A percentile compares a stretch with the other conserved stretches of the same genome.
Evolutionary conservation across 2,888 invertebrate genomes (phyloP).

Genomic region (Oasisia sp.): DNA sequence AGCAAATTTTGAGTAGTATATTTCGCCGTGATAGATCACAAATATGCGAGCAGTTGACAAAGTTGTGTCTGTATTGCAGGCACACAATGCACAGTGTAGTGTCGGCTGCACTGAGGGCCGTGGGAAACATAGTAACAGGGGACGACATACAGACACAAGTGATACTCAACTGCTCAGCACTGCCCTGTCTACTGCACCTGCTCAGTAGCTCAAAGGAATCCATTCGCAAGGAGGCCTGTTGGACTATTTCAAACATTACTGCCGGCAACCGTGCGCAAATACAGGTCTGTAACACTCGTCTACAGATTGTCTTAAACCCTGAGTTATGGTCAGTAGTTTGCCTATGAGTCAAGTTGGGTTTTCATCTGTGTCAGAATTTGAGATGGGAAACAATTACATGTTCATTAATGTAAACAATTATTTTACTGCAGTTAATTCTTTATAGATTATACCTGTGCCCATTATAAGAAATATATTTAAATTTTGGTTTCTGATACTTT

Average conservation of each 20-base stretch:
- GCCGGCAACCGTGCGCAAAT: conserved; percentile 95
- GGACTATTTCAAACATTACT: conserved; percentile 97
- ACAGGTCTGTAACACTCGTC: conserved; percentile 72
- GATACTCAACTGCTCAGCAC: conserved; percentile 84
- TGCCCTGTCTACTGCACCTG: conserved; percentile 84
- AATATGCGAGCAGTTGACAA: no score
- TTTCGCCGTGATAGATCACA: no score
- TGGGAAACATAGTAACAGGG: conserved; percentile 97
- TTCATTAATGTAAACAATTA: background rate
- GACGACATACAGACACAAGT: conserved; percentile 93
- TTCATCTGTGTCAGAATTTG: background rate
- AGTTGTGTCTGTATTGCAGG: conserved; percentile 44
- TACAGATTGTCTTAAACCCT: background rate
- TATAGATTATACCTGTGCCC: background rate
- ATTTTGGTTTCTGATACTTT: no score
- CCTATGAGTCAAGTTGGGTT: background rate
- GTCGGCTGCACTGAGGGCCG: conserved; percentile 89
- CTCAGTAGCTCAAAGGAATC: conserved; percentile 79
- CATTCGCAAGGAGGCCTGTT: conserved; percentile 80
- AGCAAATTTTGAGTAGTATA: no score
- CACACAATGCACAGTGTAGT: conserved; percentile 63
- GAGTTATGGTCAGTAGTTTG: background rate
- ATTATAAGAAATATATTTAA: background rate
- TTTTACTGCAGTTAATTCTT: background rate
- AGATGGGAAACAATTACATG: background rate